Conservation (phyloP, 30 jellyfish, hydroid and myxozoan genomes). For the Mastigias papua region DNA sequence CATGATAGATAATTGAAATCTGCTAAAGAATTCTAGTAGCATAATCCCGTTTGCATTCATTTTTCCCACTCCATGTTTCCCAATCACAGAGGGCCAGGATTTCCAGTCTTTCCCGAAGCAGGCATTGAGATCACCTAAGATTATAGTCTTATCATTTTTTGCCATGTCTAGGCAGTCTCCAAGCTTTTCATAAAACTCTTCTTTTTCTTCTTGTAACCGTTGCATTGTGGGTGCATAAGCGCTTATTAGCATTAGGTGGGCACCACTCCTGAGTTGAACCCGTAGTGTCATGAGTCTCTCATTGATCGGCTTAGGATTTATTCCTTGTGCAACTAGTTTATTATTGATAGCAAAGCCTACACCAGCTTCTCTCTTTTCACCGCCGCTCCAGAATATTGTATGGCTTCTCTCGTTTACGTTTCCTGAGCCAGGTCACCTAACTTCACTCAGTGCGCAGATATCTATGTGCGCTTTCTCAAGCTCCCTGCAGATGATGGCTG, state of each 20-base stretch:
- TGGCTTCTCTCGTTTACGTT: conserved; percentile 59
- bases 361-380: conserved; percentile 57
- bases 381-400: conserved; percentile 72
- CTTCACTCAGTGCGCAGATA: conserved; percentile 76
- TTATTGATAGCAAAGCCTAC: conserved; percentile 70
- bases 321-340: conserved; percentile 10
- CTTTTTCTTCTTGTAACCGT: conserved; percentile 42
- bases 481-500: too few species aligned
- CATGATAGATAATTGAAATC: conserved; percentile 55
- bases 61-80: conserved; percentile 72
- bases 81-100: too few species aligned
- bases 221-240: conserved; percentile 73
- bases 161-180: conserved; percentile 30
- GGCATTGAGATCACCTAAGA: too few species aligned
- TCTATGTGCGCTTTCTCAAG: too few species aligned
- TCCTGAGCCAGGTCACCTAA: conserved; percentile 66
- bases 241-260: conserved; percentile 28
- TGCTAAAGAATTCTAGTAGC: conserved; percentile 64
- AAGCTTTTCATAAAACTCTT: too few species aligned
- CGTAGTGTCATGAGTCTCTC: too few species aligned
- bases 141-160: conserved; percentile 32
- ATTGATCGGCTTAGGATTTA: conserved; percentile 60
- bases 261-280: conserved; percentile 33
- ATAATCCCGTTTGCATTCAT: conserved; percentile 64
- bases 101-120: too few species aligned